A percentile compares a stretch with the other conserved stretches of the same genome.
Evolutionary conservation across 1,140 invertebrate genomes (phyloP).

Genomic region (Nasonia longicornis): DNA sequence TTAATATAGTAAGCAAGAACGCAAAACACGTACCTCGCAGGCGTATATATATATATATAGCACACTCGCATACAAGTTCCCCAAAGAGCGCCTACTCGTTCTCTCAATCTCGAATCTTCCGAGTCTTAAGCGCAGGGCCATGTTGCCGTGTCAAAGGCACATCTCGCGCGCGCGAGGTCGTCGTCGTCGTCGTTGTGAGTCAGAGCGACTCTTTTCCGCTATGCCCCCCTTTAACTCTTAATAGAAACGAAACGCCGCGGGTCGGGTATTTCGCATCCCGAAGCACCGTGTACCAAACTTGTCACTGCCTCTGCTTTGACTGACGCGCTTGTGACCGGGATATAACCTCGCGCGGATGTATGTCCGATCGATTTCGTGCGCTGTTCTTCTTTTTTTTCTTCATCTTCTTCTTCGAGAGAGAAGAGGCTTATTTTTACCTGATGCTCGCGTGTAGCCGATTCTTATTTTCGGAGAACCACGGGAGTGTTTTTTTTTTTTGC

Average conservation of each 20-base stretch:
- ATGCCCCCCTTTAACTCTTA: constrained; percentile 55
- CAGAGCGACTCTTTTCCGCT: constrained; percentile 55
- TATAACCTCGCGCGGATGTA: constrained; percentile 43
- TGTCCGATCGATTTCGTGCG: constrained; percentile 45
- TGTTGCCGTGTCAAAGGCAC: constrained; percentile 55
- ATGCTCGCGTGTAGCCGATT: background rate
- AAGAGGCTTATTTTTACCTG: constrained; percentile 41
- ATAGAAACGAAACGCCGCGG: constrained; percentile 57
- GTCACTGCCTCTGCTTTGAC: constrained; percentile 50
- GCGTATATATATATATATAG: constrained; percentile 21
- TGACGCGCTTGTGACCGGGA: constrained; percentile 42
- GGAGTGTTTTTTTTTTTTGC: background rate
- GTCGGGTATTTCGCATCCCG: constrained; percentile 44
- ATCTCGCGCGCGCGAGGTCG: background rate
- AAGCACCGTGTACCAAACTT: constrained; percentile 45
- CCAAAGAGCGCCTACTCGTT: constrained; percentile 1
- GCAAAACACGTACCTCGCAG: background rate
- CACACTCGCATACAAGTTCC: background rate
- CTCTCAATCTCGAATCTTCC: background rate
- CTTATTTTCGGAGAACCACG: constrained; percentile 30
- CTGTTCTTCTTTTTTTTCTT: background rate
- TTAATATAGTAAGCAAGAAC: background rate
- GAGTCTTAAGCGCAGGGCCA: constrained; percentile 60
- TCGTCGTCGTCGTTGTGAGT: constrained; percentile 36
- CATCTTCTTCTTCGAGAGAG: background rate